phyloP scores from a whole-genome alignment of 2,797 vertebrate genomes.

The Rhynchonycteris naso region DNA sequence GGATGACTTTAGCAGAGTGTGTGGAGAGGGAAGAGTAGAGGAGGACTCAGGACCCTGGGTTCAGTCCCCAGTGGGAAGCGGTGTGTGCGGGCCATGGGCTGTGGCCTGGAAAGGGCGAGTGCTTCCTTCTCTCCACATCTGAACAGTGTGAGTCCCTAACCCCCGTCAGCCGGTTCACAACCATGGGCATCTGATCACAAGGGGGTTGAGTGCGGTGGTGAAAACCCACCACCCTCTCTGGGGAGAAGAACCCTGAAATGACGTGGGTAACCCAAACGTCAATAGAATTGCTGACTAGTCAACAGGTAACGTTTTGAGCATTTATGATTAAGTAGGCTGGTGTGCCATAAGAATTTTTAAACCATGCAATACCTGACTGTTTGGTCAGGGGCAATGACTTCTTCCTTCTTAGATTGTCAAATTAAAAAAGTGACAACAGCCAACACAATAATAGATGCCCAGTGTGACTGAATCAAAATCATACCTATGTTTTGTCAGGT shows the following conservation, averaged over 20 bases:
- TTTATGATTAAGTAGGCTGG: not conserved
- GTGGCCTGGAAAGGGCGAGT: rapidly evolving
- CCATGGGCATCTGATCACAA: not conserved
- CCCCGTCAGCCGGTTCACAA: not conserved
- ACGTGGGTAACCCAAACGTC: not conserved
- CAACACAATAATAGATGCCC: not conserved
- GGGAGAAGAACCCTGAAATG: not conserved
- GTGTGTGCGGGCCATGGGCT: no score
- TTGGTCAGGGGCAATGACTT: not conserved
- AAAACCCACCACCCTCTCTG: not conserved
- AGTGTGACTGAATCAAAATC: not conserved
- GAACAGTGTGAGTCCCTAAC: not conserved
- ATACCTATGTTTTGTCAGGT: not conserved
- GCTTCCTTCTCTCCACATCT: not conserved
- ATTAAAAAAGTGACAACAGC: not conserved
- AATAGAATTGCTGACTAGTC: not conserved
- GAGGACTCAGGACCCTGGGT: not conserved
- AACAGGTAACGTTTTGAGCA: not conserved
- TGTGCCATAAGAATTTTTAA: not conserved
- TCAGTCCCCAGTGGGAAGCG: not conserved
- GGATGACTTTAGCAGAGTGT: no score
- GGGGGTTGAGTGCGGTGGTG: no score
- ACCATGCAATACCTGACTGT: not conserved
- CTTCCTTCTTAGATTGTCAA: not conserved
- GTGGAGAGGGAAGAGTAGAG: not conserved